Percentiles rank a stretch among this genome's conserved stretches.
These are phyloP conservation scores for Neopipo cinnamomea DNA, from an alignment of 2,113 vertebrate genomes.

Conservation along the genomic window DNA sequence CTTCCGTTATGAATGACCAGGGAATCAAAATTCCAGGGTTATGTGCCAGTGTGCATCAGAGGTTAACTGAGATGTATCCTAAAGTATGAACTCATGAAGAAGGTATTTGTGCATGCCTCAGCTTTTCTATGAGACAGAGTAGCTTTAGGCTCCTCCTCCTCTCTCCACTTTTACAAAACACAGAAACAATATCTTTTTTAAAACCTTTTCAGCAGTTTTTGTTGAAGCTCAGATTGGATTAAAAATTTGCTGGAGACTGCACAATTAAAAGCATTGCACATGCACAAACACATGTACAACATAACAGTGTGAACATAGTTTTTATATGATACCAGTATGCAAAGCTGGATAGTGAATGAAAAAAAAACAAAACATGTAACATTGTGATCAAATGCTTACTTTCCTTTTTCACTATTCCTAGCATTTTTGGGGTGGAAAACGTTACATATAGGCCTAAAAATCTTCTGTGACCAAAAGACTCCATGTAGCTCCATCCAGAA, in stretches of 20 bases:
- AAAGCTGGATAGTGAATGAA: background rate
- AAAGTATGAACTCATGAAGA: background rate
- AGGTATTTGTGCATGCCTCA: background rate
- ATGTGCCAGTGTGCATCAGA: background rate
- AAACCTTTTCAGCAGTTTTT: background rate
- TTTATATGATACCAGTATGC: background rate
- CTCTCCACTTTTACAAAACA: background rate
- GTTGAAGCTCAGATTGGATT: background rate
- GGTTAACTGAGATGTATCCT: background rate
- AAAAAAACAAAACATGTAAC: background rate
- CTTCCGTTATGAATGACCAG: background rate
- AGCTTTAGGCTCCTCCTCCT: background rate
- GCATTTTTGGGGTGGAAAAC: background rate
- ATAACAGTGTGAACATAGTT: background rate
- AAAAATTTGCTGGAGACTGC: background rate
- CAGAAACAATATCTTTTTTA: fast-evolving
- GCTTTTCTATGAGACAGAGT: background rate
- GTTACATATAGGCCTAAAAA: background rate
- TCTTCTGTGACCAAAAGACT: background rate
- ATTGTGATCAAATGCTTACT: background rate
- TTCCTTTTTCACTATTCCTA: background rate
- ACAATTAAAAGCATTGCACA: background rate
- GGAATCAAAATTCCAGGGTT: background rate
- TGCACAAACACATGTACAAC: fast-evolving
- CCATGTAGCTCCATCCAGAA: background rate